Percentiles rank a stretch among this genome's conserved stretches.
These are phyloP conservation scores for Callorhinus ursinus DNA, from an alignment of 2,113 vertebrate species.

Conservation along the genomic window DNA sequence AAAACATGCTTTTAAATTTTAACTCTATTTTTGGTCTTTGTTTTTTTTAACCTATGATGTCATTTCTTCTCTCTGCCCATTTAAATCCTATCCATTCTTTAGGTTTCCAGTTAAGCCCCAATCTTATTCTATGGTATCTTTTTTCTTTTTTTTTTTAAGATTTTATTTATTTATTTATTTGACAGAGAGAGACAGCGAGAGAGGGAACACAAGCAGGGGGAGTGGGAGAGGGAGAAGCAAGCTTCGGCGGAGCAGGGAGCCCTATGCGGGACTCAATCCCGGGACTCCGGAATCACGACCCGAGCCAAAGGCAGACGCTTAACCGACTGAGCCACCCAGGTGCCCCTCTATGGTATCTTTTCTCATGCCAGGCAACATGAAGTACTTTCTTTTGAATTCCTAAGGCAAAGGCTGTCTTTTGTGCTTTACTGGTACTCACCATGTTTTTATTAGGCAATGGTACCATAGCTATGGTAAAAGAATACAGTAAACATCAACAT, in stretches of 20 bases:
- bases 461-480: not conserved
- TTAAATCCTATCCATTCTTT: not conserved
- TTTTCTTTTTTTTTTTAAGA: not conserved
- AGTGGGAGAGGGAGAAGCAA: no score
- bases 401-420: not conserved
- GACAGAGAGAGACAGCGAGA: no score
- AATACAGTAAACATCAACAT: not conserved
- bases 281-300: no score
- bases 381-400: not conserved
- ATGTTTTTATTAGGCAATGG: not conserved
- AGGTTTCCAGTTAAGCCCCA: not conserved
- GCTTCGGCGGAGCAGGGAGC: no score
- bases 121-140: not conserved
- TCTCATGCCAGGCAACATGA: not conserved
- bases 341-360: not conserved
- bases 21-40: not conserved
- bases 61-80: not conserved
- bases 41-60: not conserved
- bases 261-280: no score
- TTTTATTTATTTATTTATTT: no score
- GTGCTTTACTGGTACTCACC: not conserved
- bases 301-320: no score
- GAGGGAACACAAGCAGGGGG: no score
- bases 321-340: no score
- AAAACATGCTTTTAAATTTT: conserved; percentile 21